Base-by-base conservation (phyloP, 2,888 invertebrate genomes). In the Noctua janthina region DNA sequence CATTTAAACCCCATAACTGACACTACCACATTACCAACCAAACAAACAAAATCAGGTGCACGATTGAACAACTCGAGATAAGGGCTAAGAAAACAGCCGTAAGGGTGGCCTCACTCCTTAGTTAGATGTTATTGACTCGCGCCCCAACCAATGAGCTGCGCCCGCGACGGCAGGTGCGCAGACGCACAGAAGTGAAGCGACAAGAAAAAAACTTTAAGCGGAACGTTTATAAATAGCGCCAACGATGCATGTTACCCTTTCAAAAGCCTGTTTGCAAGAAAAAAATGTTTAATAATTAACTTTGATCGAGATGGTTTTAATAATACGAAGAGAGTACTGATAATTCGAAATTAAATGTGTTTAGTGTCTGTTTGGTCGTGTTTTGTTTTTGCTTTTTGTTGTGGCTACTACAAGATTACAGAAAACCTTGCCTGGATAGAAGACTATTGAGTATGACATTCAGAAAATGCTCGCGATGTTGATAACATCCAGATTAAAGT, bases 211-310 rank as follows among this genome's bases (percentile, higher is more conserved):
- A 68, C 68, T 87, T 86, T 91, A 92, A 93, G 92, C 92, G 92
- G 90, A 93, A 91, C 92, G 93, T 95, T 95, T 96, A 95, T 95
- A 96, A 96, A 96, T 96, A 96, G 96, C 94, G 92, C 89, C 93
- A 93, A 91, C 92, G 94, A 93, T 94, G 93, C 92, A 94, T 94
- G 94, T 94, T 95, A 94, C 94, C 94, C 94, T 95, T 96, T 95
- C 92, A 93, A 85, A 89, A 86, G 87, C 88, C 90, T 90, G 90
- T 91, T 90, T 88, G 87, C 81, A 86, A 87, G 88, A 90, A 91
- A 88, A 91, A 91, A 90, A 85, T 78, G 67, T 78, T 73, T 46
- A 51, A 66, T 89, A 85, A 90, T 89, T 90, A 86, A 81, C 49
- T 74, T 43, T 3, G 64, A 39, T 43, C 6, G 49, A 62, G 79